These are phyloP conservation scores for Cossypha heuglini DNA, from an alignment of 2,797 vertebrate genomes.

Conservation along the genomic window DNA sequence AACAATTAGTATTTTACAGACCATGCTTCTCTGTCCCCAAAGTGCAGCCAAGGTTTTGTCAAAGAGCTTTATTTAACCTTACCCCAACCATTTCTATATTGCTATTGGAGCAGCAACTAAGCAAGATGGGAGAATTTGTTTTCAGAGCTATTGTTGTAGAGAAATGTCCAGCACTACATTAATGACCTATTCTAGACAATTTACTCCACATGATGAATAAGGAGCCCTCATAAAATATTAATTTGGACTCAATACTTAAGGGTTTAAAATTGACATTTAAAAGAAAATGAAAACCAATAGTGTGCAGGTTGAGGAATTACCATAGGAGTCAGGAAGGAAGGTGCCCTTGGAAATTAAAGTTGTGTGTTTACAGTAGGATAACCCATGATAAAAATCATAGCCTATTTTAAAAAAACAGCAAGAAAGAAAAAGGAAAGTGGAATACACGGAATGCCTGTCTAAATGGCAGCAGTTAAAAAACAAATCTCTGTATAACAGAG, in stretches of 20 bases:
- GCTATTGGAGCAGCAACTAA: background rate
- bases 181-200: constrained; percentile 36
- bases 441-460: background rate
- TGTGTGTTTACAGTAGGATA: constrained; percentile 65
- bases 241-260: constrained; percentile 59
- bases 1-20: background rate
- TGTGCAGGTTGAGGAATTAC: constrained; percentile 65
- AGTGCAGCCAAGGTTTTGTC: background rate
- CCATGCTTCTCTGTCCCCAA: background rate
- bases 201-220: constrained; percentile 50
- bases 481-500: background rate
- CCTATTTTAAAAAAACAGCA: constrained; percentile 56
- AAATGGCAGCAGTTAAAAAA: constrained; percentile 7
- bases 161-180: background rate
- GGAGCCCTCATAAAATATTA: constrained; percentile 44
- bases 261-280: constrained; percentile 74
- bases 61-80: background rate
- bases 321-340: background rate
- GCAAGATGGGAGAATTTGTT: background rate
- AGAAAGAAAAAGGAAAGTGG: background rate
- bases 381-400: constrained; percentile 39
- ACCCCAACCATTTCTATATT: background rate
- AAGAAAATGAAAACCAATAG: constrained; percentile 70
- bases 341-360: constrained; percentile 67
- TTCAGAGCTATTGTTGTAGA: background rate